Conservation (phyloP, 2,113 vertebrate genomes). For the Neogale vison region DNA sequence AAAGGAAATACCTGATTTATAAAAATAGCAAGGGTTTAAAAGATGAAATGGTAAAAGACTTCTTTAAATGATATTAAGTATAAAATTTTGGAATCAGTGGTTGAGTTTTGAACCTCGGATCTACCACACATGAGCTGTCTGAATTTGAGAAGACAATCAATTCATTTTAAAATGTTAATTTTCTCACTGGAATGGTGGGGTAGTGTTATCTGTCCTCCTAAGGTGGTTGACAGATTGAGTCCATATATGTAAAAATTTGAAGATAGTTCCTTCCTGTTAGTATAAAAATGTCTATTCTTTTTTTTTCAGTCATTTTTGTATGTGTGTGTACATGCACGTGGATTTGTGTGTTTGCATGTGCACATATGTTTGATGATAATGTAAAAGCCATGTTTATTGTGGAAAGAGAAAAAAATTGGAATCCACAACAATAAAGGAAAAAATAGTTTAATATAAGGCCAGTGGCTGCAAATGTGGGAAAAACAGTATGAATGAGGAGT, state of each 20-base stretch:
- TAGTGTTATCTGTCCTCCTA: not conserved
- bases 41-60: not conserved
- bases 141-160: not conserved
- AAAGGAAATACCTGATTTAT: not conserved
- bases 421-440: not conserved
- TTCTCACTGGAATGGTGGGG: not conserved
- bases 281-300: not conserved
- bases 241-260: not conserved
- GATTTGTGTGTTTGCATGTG: not conserved
- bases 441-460: not conserved
- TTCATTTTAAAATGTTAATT: not conserved
- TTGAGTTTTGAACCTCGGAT: not conserved
- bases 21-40: not conserved
- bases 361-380: not conserved
- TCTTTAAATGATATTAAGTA: not conserved
- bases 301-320: not conserved
- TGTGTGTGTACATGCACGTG: not conserved
- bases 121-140: not conserved
- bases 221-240: not conserved
- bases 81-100: not conserved
- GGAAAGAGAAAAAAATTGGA: not conserved
- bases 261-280: not conserved
- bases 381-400: not conserved
- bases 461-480: not conserved
- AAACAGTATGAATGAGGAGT: not conserved